Evolutionary conservation across 2,797 vertebrate species (phyloP), one percentile per base, ranked within the genome.

Genomic region (Gallinago solitaria): DNA sequence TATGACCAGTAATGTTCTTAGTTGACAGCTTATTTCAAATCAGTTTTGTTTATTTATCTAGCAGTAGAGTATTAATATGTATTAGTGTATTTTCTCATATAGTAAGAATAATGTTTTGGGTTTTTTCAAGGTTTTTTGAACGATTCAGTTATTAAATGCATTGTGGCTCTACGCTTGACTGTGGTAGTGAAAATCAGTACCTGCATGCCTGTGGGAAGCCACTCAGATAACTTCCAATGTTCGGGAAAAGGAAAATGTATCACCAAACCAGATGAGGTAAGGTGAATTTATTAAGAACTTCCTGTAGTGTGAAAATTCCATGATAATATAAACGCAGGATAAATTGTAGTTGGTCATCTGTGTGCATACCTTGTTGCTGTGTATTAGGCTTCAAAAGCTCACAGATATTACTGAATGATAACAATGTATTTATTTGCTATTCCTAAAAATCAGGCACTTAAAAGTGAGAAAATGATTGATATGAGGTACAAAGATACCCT

Each of bases 101-200:
- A 5, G 45, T 87, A 84, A 53, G 9, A 81, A 18, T 83, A 9
- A 35, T 89, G 48, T 24, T 51, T 77, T 67, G 35, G 24, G 6
- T 60, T 33, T n/a, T 95, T 70, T 50, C 7, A 61, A 99, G 99
- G 98, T 73, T 98, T 98, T 96, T 96, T 98, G 97, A 98, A 98
- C 60, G 98, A 98, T 90, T 98, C 98, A 1, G 75, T 98, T 53
- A 96, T 97, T n/a, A 98, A 98, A 86, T 98, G 98, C 28, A 99
- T 99, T 28, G 98, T 99, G 98, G 98, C 98, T 68, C 96, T 99
- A 70, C 98, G 99, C 75, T 98, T 99, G 95, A 99, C 99, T 75
- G 98, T 99, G 95, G 98, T 98, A 15, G 99, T 99, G 95, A 99
- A 99, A 97, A 97, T 98, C 96, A 99, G 98, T 94, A 98, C 98